A percentile compares a stretch with the other conserved stretches of the same genome.
phyloP scores from a whole-genome alignment of 1,140 invertebrate species.

The Hylyphantes graminicola region DNA sequence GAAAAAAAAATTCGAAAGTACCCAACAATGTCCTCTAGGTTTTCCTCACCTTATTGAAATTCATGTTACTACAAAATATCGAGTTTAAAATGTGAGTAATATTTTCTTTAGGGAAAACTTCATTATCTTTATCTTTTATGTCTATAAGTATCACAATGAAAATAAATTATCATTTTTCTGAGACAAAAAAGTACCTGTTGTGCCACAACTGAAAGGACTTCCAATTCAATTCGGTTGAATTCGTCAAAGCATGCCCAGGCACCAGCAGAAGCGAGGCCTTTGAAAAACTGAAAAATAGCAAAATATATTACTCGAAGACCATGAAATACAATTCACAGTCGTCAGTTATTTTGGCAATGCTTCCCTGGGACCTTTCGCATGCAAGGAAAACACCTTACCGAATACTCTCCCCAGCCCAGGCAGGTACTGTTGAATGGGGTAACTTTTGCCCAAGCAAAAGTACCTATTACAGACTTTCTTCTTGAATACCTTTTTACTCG shows the following conservation, averaged over 20 bases:
- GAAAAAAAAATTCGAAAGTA: no score
- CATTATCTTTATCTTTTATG: no score
- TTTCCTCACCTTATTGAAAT: no score
- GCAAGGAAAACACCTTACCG: no score
- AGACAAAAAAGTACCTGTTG: slow-evolving; percentile 67
- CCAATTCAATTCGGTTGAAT: slow-evolving; percentile 93
- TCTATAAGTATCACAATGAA: background rate
- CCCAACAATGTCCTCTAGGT: no score
- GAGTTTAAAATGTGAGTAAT: background rate
- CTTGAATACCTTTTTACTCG: no score
- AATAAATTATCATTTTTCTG: background rate
- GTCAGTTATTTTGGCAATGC: background rate
- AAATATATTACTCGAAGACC: background rate
- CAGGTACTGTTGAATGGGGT: no score
- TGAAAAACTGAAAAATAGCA: slow-evolving; percentile 75
- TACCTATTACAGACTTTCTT: no score
- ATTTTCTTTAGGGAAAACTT: background rate
- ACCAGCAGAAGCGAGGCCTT: slow-evolving; percentile 87
- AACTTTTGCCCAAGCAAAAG: no score
- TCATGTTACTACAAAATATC: background rate
- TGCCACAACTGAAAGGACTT: slow-evolving; percentile 84
- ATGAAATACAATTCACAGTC: background rate
- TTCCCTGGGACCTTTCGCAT: background rate
- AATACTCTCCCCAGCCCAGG: no score
- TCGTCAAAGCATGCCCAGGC: slow-evolving; percentile 96